Percentiles rank a stretch among this genome's conserved stretches.
Evolutionary conservation across 1,140 invertebrate species (phyloP).

Genomic region (Conus betulinus): DNA sequence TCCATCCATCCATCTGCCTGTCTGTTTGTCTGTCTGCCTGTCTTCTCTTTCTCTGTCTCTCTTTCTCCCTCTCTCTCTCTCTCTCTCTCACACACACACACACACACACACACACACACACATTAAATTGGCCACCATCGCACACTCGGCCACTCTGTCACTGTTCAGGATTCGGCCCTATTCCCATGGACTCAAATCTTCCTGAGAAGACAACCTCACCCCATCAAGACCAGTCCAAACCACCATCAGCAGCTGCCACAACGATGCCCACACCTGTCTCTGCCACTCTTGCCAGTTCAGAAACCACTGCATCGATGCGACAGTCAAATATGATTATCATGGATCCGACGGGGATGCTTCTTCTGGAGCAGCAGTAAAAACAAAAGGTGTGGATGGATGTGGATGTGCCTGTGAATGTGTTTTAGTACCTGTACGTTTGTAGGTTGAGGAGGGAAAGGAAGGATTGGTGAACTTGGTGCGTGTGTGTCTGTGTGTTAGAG

Average conservation of each 20-base stretch:
- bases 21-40: too few relatives aligned
- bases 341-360: constrained; percentile 33
- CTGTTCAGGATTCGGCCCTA: constrained; percentile 77
- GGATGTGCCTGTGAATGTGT: too few relatives aligned
- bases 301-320: constrained; percentile 43
- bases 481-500: too few relatives aligned
- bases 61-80: too few relatives aligned
- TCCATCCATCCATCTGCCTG: too few relatives aligned
- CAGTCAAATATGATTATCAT: constrained; percentile 45
- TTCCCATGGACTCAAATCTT: constrained; percentile 69
- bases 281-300: constrained; percentile 49
- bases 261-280: constrained; percentile 47
- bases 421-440: too few relatives aligned
- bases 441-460: too few relatives aligned
- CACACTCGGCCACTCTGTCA: background rate
- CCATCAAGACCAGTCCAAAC: constrained; percentile 38
- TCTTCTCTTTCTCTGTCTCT: too few relatives aligned
- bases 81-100: too few relatives aligned
- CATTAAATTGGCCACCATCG: too few relatives aligned
- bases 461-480: too few relatives aligned
- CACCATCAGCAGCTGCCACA: constrained; percentile 40
- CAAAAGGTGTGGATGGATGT: background rate
- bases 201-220: constrained; percentile 16
- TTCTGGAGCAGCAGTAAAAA: constrained; percentile 3
- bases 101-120: too few relatives aligned